phyloP scores from a whole-genome alignment of 1,140 invertebrate genomes.

The Procambarus virginalis region DNA sequence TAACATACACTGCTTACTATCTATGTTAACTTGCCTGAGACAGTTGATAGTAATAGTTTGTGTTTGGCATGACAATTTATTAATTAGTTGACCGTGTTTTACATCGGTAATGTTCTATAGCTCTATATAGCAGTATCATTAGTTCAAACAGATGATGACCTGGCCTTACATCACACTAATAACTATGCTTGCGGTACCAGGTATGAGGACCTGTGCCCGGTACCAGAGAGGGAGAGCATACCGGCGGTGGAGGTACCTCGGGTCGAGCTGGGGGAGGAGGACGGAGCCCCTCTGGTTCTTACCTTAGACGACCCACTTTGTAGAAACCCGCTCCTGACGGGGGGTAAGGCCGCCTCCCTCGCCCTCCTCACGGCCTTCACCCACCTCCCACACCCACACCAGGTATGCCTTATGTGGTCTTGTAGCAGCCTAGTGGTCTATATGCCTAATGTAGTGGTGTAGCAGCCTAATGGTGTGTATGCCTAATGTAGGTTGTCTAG shows the following conservation, averaged over 20 bases:
- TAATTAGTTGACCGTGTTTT: too few species aligned
- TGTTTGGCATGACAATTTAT: too few species aligned
- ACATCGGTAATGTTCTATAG: too few species aligned
- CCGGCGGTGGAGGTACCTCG: neutral
- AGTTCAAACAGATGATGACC: too few species aligned
- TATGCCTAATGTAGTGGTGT: neutral
- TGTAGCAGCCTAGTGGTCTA: neutral
- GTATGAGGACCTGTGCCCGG: constrained; percentile 34
- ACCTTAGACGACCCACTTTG: constrained; percentile 18
- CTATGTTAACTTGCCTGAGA: too few species aligned
- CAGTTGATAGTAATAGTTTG: too few species aligned
- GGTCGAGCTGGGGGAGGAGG: neutral
- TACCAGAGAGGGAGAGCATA: constrained; percentile 37
- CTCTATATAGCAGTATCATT: too few species aligned
- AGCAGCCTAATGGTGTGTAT: too few species aligned
- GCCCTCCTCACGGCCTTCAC: constrained; percentile 16
- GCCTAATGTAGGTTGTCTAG: too few species aligned
- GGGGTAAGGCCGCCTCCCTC: constrained; percentile 40
- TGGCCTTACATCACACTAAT: too few species aligned
- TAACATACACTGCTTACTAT: too few species aligned
- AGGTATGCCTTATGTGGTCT: neutral
- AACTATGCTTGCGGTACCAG: neutral
- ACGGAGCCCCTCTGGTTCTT: constrained; percentile 16
- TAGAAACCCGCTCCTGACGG: constrained; percentile 3
- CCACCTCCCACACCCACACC: neutral